phyloP scores from a whole-genome alignment of 2,888 invertebrate species.

The Coleophora deauratella region DNA sequence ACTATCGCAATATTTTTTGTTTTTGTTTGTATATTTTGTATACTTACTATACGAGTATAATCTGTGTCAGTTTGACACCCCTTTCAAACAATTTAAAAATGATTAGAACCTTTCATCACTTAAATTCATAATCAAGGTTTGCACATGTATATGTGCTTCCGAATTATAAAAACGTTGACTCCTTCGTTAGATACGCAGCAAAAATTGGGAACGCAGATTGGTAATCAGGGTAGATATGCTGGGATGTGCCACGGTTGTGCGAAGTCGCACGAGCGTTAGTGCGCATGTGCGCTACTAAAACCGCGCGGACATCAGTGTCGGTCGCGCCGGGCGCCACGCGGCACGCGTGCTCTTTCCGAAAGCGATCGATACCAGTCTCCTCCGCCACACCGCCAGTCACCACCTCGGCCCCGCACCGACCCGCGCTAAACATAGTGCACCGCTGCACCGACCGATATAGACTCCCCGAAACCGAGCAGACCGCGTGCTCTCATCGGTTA shows the following conservation, averaged over 20 bases:
- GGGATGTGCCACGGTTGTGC: not conserved
- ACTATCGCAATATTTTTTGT: too few relatives aligned
- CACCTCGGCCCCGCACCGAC: slow-evolving; percentile 18
- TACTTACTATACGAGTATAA: too few relatives aligned
- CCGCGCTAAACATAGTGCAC: slow-evolving; percentile 57
- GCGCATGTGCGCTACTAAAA: slow-evolving; percentile 52
- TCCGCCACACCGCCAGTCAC: slow-evolving; percentile 14
- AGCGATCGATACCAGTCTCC: slow-evolving; percentile 31
- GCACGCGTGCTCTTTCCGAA: slow-evolving; percentile 49
- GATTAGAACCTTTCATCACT: too few relatives aligned
- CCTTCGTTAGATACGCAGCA: too few relatives aligned
- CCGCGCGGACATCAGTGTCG: slow-evolving; percentile 53
- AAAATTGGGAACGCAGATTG: too few relatives aligned
- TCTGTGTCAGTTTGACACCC: too few relatives aligned
- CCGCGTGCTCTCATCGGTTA: slow-evolving; percentile 27
- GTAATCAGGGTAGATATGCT: too few relatives aligned
- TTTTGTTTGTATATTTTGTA: too few relatives aligned
- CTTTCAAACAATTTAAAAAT: too few relatives aligned
- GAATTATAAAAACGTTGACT: too few relatives aligned
- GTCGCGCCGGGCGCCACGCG: slow-evolving; percentile 66
- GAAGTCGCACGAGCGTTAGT: slow-evolving; percentile 22
- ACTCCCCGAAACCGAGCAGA: slow-evolving; percentile 24
- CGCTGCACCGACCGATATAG: slow-evolving; percentile 41
- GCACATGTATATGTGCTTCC: too few relatives aligned
- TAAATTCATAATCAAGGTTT: too few relatives aligned